Conservation (phyloP, 1,140 invertebrate genomes). For the Polypedilum vanderplanki region DNA sequence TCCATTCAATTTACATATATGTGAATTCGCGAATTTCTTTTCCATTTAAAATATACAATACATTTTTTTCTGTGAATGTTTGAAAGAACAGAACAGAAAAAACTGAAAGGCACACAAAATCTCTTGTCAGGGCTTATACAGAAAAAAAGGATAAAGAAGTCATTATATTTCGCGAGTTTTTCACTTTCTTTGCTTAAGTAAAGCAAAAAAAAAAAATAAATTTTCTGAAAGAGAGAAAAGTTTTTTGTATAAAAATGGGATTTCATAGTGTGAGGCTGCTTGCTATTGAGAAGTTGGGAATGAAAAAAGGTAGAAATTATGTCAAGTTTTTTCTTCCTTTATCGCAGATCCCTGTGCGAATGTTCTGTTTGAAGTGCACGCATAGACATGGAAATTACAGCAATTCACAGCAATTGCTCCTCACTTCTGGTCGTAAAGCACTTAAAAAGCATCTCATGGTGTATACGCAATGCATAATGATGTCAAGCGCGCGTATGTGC, state of each 20-base stretch:
- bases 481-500: background rate
- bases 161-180: background rate
- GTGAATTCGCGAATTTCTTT: background rate
- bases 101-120: background rate
- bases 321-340: background rate
- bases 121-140: background rate
- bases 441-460: slow-evolving; percentile 5
- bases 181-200: background rate
- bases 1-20: slow-evolving; percentile 8
- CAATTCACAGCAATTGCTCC: slow-evolving; percentile 11
- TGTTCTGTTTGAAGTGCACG: background rate
- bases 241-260: too few relatives aligned
- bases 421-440: background rate
- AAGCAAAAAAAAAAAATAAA: background rate
- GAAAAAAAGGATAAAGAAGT: background rate
- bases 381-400: background rate
- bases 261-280: too few relatives aligned
- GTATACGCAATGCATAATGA: slow-evolving; percentile 8
- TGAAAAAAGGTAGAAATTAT: background rate
- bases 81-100: background rate
- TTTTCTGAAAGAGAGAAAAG: background rate
- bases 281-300: too few relatives aligned
- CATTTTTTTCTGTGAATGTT: background rate
- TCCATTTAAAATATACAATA: background rate
- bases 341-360: background rate